Conservation (phyloP, 2,113 vertebrate genomes). For the Cyprinodon variegatus region DNA sequence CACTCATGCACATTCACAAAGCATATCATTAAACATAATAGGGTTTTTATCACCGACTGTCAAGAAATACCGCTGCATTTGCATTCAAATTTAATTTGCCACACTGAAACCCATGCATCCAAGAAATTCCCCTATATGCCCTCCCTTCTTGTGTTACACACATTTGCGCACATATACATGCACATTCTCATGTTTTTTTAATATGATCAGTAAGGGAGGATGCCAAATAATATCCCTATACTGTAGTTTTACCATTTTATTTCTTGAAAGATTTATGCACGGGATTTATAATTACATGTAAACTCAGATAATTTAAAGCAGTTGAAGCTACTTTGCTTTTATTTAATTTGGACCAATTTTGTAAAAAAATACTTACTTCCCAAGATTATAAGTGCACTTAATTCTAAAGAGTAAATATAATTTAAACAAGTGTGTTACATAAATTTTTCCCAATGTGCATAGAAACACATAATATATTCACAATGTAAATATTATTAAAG, state of each 20-base stretch:
- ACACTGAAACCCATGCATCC: constrained; percentile 79
- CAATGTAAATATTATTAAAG: background rate
- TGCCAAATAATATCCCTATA: constrained; percentile 49
- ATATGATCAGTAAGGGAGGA: constrained; percentile 55
- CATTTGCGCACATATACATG: constrained; percentile 35
- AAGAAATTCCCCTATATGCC: constrained; percentile 75
- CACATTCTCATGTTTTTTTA: constrained; percentile 62
- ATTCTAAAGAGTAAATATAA: background rate
- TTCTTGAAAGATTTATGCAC: constrained; percentile 29
- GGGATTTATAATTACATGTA: constrained; percentile 22
- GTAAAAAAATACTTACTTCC: background rate
- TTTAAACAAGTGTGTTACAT: background rate
- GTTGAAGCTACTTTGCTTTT: constrained; percentile 2
- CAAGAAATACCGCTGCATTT: constrained; percentile 83
- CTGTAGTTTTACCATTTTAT: constrained; percentile 39
- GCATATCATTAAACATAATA: constrained; percentile 86
- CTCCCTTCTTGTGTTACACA: constrained; percentile 51
- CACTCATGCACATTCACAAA: constrained; percentile 83
- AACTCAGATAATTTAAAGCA: constrained; percentile 24
- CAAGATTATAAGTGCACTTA: background rate
- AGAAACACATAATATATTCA: background rate
- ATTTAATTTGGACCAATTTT: background rate
- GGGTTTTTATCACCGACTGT: constrained; percentile 84
- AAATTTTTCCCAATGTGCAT: background rate
- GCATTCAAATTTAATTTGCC: constrained; percentile 85